phyloP scores from a whole-genome alignment of 2,113 vertebrate species.

The Crotalus horridus region DNA sequence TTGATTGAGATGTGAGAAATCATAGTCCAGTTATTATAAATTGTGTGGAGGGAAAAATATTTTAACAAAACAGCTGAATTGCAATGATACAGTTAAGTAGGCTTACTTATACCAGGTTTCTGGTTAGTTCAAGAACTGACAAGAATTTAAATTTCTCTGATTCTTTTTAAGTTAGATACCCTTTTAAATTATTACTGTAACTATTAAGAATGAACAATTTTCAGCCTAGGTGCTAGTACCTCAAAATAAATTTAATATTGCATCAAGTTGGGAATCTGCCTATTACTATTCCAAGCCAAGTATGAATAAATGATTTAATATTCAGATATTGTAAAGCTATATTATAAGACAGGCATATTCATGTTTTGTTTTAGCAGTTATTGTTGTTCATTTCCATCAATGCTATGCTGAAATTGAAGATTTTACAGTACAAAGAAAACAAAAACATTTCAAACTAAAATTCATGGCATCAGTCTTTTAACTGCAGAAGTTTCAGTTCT shows the following conservation, averaged over 20 bases:
- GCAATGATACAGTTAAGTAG: constrained; percentile 34
- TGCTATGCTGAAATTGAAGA: constrained; percentile 44
- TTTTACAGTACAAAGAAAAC: background rate
- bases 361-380: constrained; percentile 32
- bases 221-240: background rate
- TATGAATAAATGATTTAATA: constrained; percentile 27
- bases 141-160: constrained; percentile 19
- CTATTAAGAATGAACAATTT: constrained; percentile 21
- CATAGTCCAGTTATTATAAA: constrained; percentile 21
- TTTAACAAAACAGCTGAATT: constrained; percentile 52
- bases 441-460: constrained; percentile 44
- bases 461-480: constrained; percentile 45
- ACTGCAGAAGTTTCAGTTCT: constrained; percentile 44
- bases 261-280: constrained; percentile 24
- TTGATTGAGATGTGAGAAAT: constrained; percentile 41
- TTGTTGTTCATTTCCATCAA: background rate
- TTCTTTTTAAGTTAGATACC: constrained; percentile 14
- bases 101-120: constrained; percentile 51
- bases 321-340: constrained; percentile 33
- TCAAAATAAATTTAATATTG: constrained; percentile 18
- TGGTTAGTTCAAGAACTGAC: constrained; percentile 22
- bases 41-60: background rate
- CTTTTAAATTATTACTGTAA: constrained; percentile 6
- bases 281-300: constrained; percentile 38
- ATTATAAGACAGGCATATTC: background rate